phyloP scores from a whole-genome alignment of 2,888 invertebrate species.

The Trachelus iudaicus region DNA sequence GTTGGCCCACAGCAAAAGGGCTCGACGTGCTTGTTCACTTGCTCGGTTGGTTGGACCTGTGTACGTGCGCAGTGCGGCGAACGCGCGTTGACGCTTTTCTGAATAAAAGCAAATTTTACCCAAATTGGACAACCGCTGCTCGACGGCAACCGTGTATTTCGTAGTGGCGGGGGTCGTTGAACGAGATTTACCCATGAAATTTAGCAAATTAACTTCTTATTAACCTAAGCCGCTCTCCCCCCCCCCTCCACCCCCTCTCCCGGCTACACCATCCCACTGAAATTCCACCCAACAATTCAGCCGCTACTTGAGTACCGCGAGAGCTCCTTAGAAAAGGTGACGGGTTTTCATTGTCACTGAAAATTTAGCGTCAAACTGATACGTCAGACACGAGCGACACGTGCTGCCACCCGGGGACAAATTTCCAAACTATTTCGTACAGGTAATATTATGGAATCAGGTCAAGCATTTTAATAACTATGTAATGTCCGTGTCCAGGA shows the following conservation, averaged over 20 bases:
- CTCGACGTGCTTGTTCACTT: not conserved
- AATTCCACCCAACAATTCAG: no score
- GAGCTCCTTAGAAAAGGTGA: no score
- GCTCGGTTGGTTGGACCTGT: no score
- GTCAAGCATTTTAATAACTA: conserved; percentile 55
- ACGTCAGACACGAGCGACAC: no score
- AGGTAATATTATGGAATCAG: conserved; percentile 33
- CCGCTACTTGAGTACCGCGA: no score
- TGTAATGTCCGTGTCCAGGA: conserved; percentile 37
- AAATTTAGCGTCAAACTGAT: no score
- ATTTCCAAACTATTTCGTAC: conserved; percentile 29
- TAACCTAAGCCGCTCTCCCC: not conserved
- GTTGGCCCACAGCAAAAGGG: conserved; percentile 32
- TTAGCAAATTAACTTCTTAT: conserved; percentile 41
- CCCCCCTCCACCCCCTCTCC: no score
- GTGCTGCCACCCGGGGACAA: not conserved
- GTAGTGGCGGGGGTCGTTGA: not conserved
- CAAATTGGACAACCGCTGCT: conserved; percentile 38
- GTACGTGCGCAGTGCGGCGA: no score
- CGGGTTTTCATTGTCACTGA: no score
- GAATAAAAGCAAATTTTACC: conserved; percentile 44
- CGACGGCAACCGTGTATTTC: conserved; percentile 10
- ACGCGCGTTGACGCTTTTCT: no score
- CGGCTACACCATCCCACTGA: no score
- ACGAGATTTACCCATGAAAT: conserved; percentile 33